Percentiles rank a stretch among this genome's conserved stretches.
phyloP scores from a whole-genome alignment of 2,797 vertebrate genomes.

The Lacerta agilis region DNA sequence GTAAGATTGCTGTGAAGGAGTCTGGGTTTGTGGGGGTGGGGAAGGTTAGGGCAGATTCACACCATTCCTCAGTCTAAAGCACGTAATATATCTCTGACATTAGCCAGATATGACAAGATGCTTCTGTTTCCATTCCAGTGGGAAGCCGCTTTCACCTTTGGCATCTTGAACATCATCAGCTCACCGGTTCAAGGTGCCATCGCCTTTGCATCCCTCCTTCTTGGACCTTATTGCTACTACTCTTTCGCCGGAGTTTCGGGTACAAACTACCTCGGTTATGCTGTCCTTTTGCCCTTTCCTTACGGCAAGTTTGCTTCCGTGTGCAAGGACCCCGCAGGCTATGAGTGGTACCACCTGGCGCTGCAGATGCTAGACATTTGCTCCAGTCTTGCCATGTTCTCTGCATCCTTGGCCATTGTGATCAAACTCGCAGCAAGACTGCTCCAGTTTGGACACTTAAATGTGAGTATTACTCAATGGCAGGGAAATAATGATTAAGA shows the following conservation, averaged over 20 bases:
- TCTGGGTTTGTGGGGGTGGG: neutral
- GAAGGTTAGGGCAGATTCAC: no score
- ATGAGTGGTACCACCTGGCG: conserved; percentile 53
- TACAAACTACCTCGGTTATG: conserved; percentile 61
- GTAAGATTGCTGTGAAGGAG: neutral
- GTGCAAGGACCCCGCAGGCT: conserved; percentile 52
- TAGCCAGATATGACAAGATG: conserved; percentile 48
- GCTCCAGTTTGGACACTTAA: conserved; percentile 47
- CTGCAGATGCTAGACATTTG: conserved; percentile 48
- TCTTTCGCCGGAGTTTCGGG: conserved; percentile 63
- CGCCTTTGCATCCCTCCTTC: conserved; percentile 64
- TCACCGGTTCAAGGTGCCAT: conserved; percentile 66
- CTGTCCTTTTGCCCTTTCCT: conserved; percentile 60
- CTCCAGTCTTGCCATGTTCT: conserved; percentile 50
- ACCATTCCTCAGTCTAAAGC: no score
- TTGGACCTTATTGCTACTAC: conserved; percentile 65
- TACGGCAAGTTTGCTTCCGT: conserved; percentile 49
- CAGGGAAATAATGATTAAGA: neutral
- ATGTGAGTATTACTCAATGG: accelerated
- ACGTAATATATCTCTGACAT: no score
- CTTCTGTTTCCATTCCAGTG: conserved; percentile 70
- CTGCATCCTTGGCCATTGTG: conserved; percentile 42
- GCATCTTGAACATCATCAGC: conserved; percentile 58
- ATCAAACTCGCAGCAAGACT: conserved; percentile 55
- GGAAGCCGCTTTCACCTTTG: conserved; percentile 67